These are phyloP conservation scores for Urocynchramus pylzowi DNA, from an alignment of 2,113 vertebrate genomes.

Conservation along the genomic window DNA sequence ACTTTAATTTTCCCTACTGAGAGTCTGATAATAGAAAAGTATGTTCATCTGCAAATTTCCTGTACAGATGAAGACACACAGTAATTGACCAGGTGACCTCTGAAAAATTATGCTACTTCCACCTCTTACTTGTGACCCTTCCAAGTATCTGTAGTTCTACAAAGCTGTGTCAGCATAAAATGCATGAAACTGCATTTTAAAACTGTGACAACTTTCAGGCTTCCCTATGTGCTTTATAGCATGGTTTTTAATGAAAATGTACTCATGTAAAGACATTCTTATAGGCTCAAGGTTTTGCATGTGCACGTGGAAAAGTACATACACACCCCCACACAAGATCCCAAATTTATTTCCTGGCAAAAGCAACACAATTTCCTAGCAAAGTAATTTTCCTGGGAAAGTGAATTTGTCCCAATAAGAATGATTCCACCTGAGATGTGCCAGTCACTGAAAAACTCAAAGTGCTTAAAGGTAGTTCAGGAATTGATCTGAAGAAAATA, in stretches of 20 bases:
- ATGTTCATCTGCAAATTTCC: neutral
- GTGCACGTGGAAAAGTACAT: neutral
- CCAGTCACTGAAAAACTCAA: neutral
- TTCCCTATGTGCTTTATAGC: neutral
- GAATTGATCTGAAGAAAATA: neutral
- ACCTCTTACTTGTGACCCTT: neutral
- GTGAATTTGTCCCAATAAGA: neutral
- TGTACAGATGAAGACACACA: neutral
- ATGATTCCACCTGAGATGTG: neutral
- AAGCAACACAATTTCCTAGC: neutral
- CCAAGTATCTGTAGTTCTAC: neutral
- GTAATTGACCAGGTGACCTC: neutral
- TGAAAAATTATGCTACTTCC: neutral
- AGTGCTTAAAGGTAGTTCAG: neutral
- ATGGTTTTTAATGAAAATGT: neutral
- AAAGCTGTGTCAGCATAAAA: neutral
- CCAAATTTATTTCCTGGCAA: neutral
- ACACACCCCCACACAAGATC: too few species aligned
- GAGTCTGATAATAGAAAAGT: constrained; percentile 16
- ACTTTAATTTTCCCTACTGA: neutral
- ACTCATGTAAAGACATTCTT: neutral
- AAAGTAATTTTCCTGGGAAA: neutral
- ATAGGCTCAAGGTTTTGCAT: neutral
- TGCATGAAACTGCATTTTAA: neutral
- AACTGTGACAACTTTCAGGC: neutral